Conservation (phyloP, 2,113 vertebrate species). For the Pristiophorus japonicus region DNA sequence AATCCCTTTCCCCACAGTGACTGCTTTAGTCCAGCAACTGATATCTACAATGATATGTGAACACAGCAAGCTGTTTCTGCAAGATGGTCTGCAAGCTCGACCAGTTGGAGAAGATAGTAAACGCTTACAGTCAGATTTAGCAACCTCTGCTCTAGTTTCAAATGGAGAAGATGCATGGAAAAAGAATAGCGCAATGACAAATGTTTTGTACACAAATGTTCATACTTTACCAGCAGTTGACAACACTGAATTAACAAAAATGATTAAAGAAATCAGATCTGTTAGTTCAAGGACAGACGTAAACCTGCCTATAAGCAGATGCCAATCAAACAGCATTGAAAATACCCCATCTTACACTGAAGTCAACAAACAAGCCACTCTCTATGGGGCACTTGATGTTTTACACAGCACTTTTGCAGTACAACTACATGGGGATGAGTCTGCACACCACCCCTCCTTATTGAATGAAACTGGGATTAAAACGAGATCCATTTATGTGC, state of each 20-base stretch:
- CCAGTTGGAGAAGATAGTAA: too few species aligned
- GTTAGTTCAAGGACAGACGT: neutral
- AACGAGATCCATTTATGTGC: neutral
- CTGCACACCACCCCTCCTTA: neutral
- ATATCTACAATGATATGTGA: conserved; percentile 54
- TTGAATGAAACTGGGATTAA: neutral
- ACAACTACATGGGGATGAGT: neutral
- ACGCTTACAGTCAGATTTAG: too few species aligned
- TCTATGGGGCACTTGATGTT: too few species aligned
- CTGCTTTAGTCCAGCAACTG: conserved; percentile 52
- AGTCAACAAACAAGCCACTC: too few species aligned
- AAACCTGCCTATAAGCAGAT: neutral
- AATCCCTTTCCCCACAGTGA: conserved; percentile 48
- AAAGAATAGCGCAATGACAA: too few species aligned
- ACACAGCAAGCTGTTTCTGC: neutral
- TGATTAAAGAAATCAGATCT: neutral
- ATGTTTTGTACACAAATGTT: too few species aligned
- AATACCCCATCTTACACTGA: neutral
- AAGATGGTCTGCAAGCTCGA: neutral
- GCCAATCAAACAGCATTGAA: neutral
- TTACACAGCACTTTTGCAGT: neutral
- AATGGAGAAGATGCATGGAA: too few species aligned
- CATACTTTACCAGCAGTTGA: too few species aligned
- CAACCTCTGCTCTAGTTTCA: too few species aligned
- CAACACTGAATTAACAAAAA: too few species aligned